Conservation (phyloP, 92 coral and sea anemone genomes). For the Phymanthus crucifer region DNA sequence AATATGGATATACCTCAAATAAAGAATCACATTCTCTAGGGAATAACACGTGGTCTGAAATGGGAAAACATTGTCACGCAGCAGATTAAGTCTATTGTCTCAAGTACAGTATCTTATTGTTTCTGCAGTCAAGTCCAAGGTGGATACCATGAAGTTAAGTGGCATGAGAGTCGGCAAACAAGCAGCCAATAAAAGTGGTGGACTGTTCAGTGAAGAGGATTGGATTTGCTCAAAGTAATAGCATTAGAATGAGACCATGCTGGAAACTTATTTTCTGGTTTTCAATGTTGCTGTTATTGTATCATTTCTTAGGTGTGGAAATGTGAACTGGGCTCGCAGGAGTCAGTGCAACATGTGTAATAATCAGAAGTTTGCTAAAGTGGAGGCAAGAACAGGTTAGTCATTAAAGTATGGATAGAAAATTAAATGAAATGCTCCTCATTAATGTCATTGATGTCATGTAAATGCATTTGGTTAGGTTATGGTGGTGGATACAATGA, state of each 20-base stretch:
- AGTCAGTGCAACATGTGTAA: conserved; percentile 91
- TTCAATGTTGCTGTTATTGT: neutral
- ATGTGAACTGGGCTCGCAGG: conserved; percentile 98
- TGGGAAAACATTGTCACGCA: too few relatives aligned
- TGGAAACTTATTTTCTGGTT: neutral
- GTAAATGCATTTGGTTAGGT: conserved; percentile 43
- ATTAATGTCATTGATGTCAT: neutral
- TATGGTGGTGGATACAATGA: conserved; percentile 98
- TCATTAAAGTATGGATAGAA: neutral
- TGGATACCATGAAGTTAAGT: conserved; percentile 75
- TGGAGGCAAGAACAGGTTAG: conserved; percentile 90
- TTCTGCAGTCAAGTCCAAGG: conserved; percentile 74
- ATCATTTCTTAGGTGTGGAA: conserved; percentile 90
- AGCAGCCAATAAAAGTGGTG: conserved; percentile 92
- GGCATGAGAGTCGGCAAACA: conserved; percentile 91
- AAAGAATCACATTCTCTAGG: too few relatives aligned
- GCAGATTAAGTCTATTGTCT: too few relatives aligned
- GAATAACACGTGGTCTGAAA: too few relatives aligned
- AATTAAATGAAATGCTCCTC: too few relatives aligned
- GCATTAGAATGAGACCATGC: neutral
- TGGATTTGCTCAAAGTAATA: conserved; percentile 97
- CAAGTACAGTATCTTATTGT: neutral
- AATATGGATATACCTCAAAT: too few relatives aligned
- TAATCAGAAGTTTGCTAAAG: conserved; percentile 82
- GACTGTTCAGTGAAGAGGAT: conserved; percentile 98